phyloP scores from a whole-genome alignment of 2,113 vertebrate genomes.

The Datnioides undecimradiatus region DNA sequence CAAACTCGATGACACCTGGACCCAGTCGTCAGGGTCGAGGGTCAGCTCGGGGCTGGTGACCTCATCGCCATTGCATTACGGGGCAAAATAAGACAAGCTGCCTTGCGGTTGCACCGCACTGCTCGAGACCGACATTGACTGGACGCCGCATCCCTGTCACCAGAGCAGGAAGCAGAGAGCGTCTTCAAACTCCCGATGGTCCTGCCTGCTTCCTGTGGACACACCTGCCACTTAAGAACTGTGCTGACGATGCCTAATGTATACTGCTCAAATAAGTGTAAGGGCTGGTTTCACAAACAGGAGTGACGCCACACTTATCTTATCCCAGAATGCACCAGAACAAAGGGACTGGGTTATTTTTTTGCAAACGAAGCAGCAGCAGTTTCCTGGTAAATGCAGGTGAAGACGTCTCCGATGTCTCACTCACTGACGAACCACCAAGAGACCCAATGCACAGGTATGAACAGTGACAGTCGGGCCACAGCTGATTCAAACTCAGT shows the following conservation, averaged over 20 bases:
- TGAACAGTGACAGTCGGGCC: not conserved
- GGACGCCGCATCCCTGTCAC: constrained; percentile 13
- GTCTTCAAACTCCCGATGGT: not conserved
- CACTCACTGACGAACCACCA: not conserved
- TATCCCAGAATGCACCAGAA: not conserved
- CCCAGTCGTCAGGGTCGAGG: not conserved
- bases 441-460: not conserved
- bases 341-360: not conserved
- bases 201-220: constrained; percentile 33
- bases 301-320: not conserved
- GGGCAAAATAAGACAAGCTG: constrained; percentile 40
- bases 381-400: not conserved
- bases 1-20: constrained; percentile 1
- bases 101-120: constrained; percentile 49
- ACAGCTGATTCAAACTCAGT: not conserved
- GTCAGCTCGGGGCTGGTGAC: constrained; percentile 13
- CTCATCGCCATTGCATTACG: constrained; percentile 59
- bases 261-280: constrained; percentile 6
- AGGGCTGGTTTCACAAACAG: constrained; percentile 61
- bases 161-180: constrained; percentile 29
- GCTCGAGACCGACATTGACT: not conserved
- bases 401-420: not conserved
- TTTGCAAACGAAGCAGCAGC: not conserved
- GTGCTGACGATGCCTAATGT: constrained; percentile 31
- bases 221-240: constrained; percentile 26